A percentile compares a stretch with the other conserved stretches of the same genome.
Conservation (phyloP, 2,888 invertebrate genomes). For the Panzeria rudis region DNA sequence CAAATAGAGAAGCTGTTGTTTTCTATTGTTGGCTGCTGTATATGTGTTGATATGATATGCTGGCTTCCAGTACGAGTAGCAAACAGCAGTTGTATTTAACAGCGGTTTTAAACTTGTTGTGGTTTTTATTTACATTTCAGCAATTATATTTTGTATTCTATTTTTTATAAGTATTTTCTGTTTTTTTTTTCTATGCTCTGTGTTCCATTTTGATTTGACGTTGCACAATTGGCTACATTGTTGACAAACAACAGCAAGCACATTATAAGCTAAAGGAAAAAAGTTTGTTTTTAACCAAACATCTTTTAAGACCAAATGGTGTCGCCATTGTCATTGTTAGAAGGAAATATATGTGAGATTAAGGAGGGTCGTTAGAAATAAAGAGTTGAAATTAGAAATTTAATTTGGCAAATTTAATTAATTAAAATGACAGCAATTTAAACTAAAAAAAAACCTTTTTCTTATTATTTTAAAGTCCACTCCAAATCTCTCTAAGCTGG, state of each 20-base stretch:
- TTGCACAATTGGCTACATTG: constrained; percentile 67
- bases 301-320: constrained; percentile 68
- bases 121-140: constrained; percentile 70
- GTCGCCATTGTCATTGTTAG: constrained; percentile 46
- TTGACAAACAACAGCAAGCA: constrained; percentile 63
- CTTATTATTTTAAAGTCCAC: too few species aligned
- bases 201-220: constrained; percentile 64
- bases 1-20: constrained; percentile 45
- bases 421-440: neutral
- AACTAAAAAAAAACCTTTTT: too few species aligned
- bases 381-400: constrained; percentile 3
- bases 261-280: constrained; percentile 4
- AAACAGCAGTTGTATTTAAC: constrained; percentile 71
- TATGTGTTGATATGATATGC: constrained; percentile 10
- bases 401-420: constrained; percentile 12
- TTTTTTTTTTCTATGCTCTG: constrained; percentile 17
- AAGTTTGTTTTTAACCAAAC: constrained; percentile 58
- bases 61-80: constrained; percentile 17
- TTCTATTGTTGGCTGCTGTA: constrained; percentile 33
- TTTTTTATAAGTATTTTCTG: constrained; percentile 1
- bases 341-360: constrained; percentile 1
- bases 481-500: neutral
- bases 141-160: constrained; percentile 22
- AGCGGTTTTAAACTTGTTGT: constrained; percentile 72
- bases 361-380: neutral